Percentiles rank a stretch among this genome's conserved stretches.
Evolutionary conservation across 2,888 invertebrate species (phyloP).

Genomic region (Orthosia gothica): DNA sequence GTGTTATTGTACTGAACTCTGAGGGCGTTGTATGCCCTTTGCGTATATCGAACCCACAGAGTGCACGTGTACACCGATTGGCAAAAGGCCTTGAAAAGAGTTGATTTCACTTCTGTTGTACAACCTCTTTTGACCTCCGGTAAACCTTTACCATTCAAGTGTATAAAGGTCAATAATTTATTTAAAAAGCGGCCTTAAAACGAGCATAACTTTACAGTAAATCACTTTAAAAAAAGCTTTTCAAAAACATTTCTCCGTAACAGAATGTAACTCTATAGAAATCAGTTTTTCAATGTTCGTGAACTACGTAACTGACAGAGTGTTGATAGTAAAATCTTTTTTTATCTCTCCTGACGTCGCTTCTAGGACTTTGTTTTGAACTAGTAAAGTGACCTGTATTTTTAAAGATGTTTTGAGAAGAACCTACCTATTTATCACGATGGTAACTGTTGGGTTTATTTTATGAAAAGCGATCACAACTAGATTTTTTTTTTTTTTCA

Average conservation of each 20-base stretch:
- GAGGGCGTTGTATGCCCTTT: no score
- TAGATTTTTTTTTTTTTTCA: no score
- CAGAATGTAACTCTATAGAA: slow-evolving; percentile 20
- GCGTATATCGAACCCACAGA: no score
- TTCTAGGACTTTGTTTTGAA: not conserved
- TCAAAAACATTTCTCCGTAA: slow-evolving; percentile 11
- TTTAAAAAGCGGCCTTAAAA: not conserved
- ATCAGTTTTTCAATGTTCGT: slow-evolving; percentile 25
- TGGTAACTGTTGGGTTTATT: not conserved
- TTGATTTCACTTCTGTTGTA: no score
- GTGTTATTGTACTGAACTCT: no score
- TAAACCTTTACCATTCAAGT: not conserved
- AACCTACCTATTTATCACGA: not conserved
- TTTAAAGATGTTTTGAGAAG: not conserved
- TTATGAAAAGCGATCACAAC: no score
- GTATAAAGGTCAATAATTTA: slow-evolving; percentile 9
- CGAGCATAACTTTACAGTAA: not conserved
- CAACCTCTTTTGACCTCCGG: no score
- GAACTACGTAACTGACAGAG: slow-evolving; percentile 30
- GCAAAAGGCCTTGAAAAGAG: no score
- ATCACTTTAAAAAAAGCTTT: not conserved
- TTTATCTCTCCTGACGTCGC: not conserved
- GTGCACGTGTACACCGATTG: no score
- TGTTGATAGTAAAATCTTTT: slow-evolving; percentile 20
- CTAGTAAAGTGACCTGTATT: not conserved